Evolutionary conservation across 53 echinoderm and acorn worm species (phyloP), one percentile per base, ranked within the genome.

Genomic region (Crossaster papposus): DNA sequence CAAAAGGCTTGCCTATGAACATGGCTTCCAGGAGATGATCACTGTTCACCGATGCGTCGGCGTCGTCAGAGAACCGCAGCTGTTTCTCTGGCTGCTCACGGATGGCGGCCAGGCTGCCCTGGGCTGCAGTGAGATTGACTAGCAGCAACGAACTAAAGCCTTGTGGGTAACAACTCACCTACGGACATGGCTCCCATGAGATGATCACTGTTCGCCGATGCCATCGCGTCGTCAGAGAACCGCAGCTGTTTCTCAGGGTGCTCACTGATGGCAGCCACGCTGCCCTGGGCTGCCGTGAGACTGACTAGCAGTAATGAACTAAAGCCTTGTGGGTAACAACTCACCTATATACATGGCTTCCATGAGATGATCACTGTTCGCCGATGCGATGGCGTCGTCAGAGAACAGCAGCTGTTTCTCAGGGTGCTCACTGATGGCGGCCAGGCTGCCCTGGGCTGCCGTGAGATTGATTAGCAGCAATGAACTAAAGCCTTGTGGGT

Each of bases 151-250:
- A 4, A 54, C 11, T 53, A 81, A 6, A 4, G 6, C 4, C 5
- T 34, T 30, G 17, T 64, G 88, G 54, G 81, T n/a, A n/a, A n/a
- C n/a, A n/a, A n/a, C n/a, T 0, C 11, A 31, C 96, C 95, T 81
- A 95, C 95, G 50, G 97, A 97, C 95, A 95, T 95, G 53, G 95
- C 94, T 44, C 95, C 97, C 94, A 96, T 96, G 81, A 95, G 95
- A 54, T 97, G 91, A 58, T 95, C 97, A 63, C 95, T 95, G 88
- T 94, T 95, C 15, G 92, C 93, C 13, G 96, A 96, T 17, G 96
- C 95, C 65, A 95, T 95, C 0, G 96, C 95, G 62, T 96, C 96
- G 12, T 95, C 95, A 14, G 97, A 97, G 90, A 97, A 97, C 10
- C 97, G 77, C n/a, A 97, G 92, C 51, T 97, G 97, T 70, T 97